Base-by-base conservation (phyloP, 2,888 invertebrate genomes). In the Leistus spinibarbis region DNA sequence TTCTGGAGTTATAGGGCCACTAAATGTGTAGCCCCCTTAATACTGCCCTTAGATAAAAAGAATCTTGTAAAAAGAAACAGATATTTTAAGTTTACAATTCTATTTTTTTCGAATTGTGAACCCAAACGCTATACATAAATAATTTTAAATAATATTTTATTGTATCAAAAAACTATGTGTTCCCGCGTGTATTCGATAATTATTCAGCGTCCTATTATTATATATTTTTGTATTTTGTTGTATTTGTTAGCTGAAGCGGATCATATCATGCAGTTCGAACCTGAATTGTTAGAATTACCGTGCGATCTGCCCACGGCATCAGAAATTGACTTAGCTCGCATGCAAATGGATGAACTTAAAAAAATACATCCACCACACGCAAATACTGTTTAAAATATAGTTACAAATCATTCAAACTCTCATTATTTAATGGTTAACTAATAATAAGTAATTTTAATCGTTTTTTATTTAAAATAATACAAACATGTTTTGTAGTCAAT, bases 241-340 rank as follows among this genome's bases (percentile, higher is more conserved):
- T 40, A 40, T 4, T 40, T 40, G 13, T 40, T 13, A 40, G 93
- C 90, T 86, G 94, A 94, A 87, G 94, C 94, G 20, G 93, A 94
- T 82, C 91, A 93, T 84, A 93, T 94, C 76, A 89, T 94, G 89
- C 90, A 91, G 70, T 91, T 92, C 79, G 94, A 94, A 82, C 85
- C 87, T 9, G 91, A 91, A 63, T 84, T 91, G 67, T 84, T 94
- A n/a, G 90, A 91, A 77, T 87, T 91, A 84, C 94, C 94, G 0
- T 90, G 91, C 76, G 93, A 93, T 3, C 84, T 93, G 0, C 94
- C 94, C n/a, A 90, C 92, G 0, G 90, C 92, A 0, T 89, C 92
- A 4, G 80, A 82, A 17, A 81, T 83, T 64, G 83, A 83, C 78
- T 77, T 81, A 54, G 81, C 81, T 64, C 77, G 83, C 23, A 76